A percentile compares a stretch with the other conserved stretches of the same genome.
Conservation (phyloP, 1,140 invertebrate species). For the Papilio aristodemus region DNA sequence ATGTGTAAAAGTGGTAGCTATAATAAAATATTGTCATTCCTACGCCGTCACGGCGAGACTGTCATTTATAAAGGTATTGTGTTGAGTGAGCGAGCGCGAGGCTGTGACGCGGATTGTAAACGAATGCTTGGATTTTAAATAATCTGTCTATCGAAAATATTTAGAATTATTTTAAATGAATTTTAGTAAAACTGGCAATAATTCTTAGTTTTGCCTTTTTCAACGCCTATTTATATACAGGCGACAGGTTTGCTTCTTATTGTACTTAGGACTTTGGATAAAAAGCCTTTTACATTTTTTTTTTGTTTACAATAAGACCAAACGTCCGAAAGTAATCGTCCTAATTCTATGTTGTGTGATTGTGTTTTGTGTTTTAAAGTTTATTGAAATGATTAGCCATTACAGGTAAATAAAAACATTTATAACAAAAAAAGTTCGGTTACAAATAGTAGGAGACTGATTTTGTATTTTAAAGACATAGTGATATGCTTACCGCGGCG, state of each 20-base stretch:
- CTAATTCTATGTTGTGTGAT: constrained; percentile 50
- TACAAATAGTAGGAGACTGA: constrained; percentile 79
- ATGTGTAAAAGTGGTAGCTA: constrained; percentile 58
- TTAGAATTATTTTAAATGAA: constrained; percentile 20
- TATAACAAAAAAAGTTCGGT: constrained; percentile 53
- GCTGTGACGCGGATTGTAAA: constrained; percentile 71
- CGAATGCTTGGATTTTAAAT: constrained; percentile 41
- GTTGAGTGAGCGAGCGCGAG: constrained; percentile 68
- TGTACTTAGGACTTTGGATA: not conserved
- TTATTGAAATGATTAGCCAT: constrained; percentile 46
- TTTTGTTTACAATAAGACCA: constrained; percentile 46
- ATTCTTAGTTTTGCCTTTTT: not conserved
- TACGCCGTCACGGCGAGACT: constrained; percentile 62
- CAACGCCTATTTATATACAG: not conserved
- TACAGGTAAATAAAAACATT: constrained; percentile 46
- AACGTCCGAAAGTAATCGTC: constrained; percentile 67
- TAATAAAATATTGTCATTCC: constrained; percentile 65
- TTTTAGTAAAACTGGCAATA: not conserved
- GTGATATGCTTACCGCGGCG: constrained; percentile 67
- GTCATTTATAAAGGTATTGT: constrained; percentile 45
- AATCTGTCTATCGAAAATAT: constrained; percentile 35
- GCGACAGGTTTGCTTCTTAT: not conserved
- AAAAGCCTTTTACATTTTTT: not conserved
- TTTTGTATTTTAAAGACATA: constrained; percentile 74
- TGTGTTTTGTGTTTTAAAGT: constrained; percentile 50